phyloP scores from a whole-genome alignment of 2,888 invertebrate species.

The Salpingus planirostris region DNA sequence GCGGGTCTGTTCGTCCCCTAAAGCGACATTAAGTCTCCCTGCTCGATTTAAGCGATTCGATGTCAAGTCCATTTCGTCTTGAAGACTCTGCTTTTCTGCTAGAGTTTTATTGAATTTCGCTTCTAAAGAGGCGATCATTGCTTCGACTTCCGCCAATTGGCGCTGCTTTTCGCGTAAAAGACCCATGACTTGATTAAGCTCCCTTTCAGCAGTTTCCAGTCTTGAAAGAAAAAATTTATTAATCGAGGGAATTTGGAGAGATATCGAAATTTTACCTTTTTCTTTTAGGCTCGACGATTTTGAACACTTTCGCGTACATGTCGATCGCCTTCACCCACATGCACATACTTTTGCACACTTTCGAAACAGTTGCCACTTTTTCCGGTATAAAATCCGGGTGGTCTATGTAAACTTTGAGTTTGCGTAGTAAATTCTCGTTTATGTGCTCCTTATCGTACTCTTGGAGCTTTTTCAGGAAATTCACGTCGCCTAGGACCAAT shows the following conservation, averaged over 20 bases:
- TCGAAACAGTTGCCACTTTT: conserved; percentile 72
- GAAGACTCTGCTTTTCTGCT: conserved; percentile 64
- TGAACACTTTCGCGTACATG: conserved; percentile 77
- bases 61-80: conserved; percentile 67
- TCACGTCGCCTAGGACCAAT: conserved; percentile 67
- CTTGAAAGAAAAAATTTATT: conserved; percentile 36
- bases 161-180: conserved; percentile 71
- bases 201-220: conserved; percentile 67
- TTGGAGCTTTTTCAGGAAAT: conserved; percentile 72
- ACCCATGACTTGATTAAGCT: conserved; percentile 66
- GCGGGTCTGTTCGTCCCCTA: conserved; percentile 76
- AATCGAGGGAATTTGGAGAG: conserved; percentile 1
- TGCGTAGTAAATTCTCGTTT: conserved; percentile 62
- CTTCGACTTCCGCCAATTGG: conserved; percentile 73
- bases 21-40: conserved; percentile 74
- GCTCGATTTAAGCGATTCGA: conserved; percentile 72
- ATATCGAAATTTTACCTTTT: conserved; percentile 49
- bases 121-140: conserved; percentile 48
- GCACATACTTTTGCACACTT: conserved; percentile 85
- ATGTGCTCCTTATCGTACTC: conserved; percentile 86
- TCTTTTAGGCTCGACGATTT: conserved; percentile 82
- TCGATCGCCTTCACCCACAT: conserved; percentile 91
- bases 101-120: conserved; percentile 63
- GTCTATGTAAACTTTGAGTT: conserved; percentile 72
- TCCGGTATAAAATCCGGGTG: conserved; percentile 82